Conservation (phyloP, 1,140 invertebrate genomes). For the Saccostrea cuccullata region DNA sequence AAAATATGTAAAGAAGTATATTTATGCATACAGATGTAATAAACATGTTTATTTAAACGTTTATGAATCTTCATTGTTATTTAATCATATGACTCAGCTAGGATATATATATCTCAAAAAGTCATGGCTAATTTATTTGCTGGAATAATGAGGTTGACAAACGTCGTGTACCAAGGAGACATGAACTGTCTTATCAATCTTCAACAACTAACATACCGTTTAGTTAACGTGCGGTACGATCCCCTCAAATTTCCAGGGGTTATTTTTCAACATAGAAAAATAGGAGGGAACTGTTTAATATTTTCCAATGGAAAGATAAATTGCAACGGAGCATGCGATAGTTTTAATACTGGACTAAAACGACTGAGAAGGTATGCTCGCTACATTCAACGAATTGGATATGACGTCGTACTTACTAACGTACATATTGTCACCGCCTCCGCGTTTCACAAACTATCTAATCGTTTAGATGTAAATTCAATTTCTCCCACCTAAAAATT, state of each 20-base stretch:
- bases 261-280: constrained; percentile 45
- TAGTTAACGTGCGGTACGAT: constrained; percentile 35
- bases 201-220: background rate
- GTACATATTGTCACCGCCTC: constrained; percentile 43
- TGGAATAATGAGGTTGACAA: too few species aligned
- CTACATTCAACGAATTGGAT: constrained; percentile 40
- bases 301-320: constrained; percentile 46
- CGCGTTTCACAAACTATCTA: constrained; percentile 16
- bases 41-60: too few species aligned
- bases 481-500: background rate
- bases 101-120: too few species aligned
- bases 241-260: background rate
- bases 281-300: constrained; percentile 46
- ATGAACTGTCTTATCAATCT: constrained; percentile 29
- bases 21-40: too few species aligned
- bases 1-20: too few species aligned
- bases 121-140: too few species aligned
- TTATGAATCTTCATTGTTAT: too few species aligned
- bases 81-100: too few species aligned
- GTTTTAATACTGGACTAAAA: constrained; percentile 24
- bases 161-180: too few species aligned
- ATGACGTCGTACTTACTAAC: background rate
- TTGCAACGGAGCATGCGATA: constrained; percentile 41
- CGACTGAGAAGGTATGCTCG: constrained; percentile 47
- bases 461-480: constrained; percentile 11